Evolutionary conservation across 2,113 vertebrate genomes (phyloP), one percentile per base, ranked within the genome.

Genomic region (Chaenogobius annularis): DNA sequence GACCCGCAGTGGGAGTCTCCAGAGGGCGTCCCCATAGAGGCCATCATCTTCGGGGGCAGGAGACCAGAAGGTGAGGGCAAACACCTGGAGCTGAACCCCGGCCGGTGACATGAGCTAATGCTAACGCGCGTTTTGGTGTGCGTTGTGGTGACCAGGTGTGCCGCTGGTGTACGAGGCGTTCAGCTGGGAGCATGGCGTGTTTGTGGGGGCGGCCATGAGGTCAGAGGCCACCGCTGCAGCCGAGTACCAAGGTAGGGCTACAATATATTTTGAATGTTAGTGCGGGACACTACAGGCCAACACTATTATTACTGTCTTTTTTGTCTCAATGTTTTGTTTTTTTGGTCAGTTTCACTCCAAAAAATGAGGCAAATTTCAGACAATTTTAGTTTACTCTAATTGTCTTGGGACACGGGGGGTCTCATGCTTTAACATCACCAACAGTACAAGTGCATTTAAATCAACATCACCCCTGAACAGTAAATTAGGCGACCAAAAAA

Each of bases 191-290:
- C 97, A 99, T 0, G 98, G 97, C 0, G 96, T 99, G 70, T 98
- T 98, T 77, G 93, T 99, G 14, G 98, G 98, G 62, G 96, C 97
- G 5, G 91, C 96, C 69, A 98, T 99, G 97, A 93, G 97, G 73
- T 99, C 98, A 0, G 98, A 99, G 92, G 95, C 97, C 83, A 99
- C 98, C 0, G 97, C 97, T 6, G 98, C 98, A 40, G 98, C 98
- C 1, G 98, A 99, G 46, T 91, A 98, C 93, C 95, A 95, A 95
- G 97, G 98, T n/a, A n/a, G n/a, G n/a, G n/a, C n/a, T n/a, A n/a
- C n/a, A n/a, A n/a, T n/a, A n/a, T n/a, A n/a, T n/a, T n/a, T n/a
- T n/a, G n/a, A n/a, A n/a, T n/a, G n/a, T n/a, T n/a, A n/a, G n/a
- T n/a, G n/a, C n/a, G n/a, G n/a, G n/a, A n/a, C n/a, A n/a, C n/a